Evolutionary conservation across 2,888 invertebrate species (phyloP), one percentile per base, ranked within the genome.

Genomic region (Rhagonycha fulva): DNA sequence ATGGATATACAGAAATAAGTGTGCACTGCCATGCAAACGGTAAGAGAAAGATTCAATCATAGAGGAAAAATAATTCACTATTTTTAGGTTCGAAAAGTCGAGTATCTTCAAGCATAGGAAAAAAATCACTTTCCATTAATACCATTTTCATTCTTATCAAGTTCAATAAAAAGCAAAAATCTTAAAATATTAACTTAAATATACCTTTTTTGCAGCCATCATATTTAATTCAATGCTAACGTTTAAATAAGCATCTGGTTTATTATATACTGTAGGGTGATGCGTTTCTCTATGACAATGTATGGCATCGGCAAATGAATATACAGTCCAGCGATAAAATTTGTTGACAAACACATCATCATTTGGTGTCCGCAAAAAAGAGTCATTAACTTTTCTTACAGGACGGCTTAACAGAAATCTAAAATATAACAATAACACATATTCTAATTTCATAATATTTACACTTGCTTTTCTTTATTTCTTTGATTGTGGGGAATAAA

Each of bases 191-290:
- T 14, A 14, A 12, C 2, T 7, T n/a, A 14, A 60, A 78, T 76
- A 78, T 83, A 92, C 93, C 89, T 92, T 91, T 85, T 93, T 94
- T 78, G 90, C 91, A 71, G 92, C 93, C 80, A 90, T 90, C 94
- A 97, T 94, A 85, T 97, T 94, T 4, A 97, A 86, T 85, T 97
- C 96, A 75, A 97, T 89, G 60, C 91, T 88, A 3, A 94, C 92
- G 80, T 90, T 90, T 0, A 98, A 86, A 12, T 91, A 88, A 0
- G 95, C 93, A 85, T 94, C 90, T 0, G 95, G 94, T 60, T 90
- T 88, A 87, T 97, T 95, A 83, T 92, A 94, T 89, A 97, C 93
- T 0, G 94, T 91, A 0, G 96, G 95, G 85, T 96, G 94, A 86
- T 96, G 95, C 0, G 93, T 92, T 87, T 97, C 95, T 68, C 94